Percentiles rank a stretch among this genome's conserved stretches.
These are phyloP conservation scores for Pachymerium ferrugineum DNA, from an alignment of 2,888 invertebrate species.

Conservation along the genomic window DNA sequence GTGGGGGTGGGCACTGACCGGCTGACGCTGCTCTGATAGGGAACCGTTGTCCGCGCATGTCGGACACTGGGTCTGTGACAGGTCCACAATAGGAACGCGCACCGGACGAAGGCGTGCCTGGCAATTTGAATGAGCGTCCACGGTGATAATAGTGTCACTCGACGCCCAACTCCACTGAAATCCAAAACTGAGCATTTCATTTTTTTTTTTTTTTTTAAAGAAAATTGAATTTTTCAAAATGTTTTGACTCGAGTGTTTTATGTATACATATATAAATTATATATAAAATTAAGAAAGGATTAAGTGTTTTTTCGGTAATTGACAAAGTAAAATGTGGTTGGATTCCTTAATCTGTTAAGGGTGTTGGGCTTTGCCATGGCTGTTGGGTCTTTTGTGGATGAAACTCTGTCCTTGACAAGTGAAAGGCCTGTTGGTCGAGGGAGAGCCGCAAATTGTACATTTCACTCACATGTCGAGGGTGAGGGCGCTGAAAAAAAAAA, in stretches of 20 bases:
- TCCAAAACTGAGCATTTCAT: conserved; percentile 12
- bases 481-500: conserved; percentile 17
- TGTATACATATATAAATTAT: no score
- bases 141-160: not conserved
- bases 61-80: conserved; percentile 12
- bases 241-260: no score
- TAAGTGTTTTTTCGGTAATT: no score
- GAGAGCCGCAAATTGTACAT: conserved; percentile 7
- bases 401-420: conserved; percentile 18
- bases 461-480: conserved; percentile 20
- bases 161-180: conserved; percentile 3
- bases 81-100: conserved; percentile 10
- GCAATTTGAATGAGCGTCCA: conserved; percentile 18
- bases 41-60: conserved; percentile 17
- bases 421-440: conserved; percentile 18
- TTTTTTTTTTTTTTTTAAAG: conserved; percentile 2
- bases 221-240: no score
- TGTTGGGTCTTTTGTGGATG: not conserved
- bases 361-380: not conserved
- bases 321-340: not conserved
- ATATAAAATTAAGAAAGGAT: not conserved
- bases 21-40: conserved; percentile 15
- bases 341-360: not conserved
- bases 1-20: conserved; percentile 12
- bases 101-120: conserved; percentile 18